These are phyloP conservation scores for Himalopsyche anomala DNA, from an alignment of 2,888 invertebrate genomes.

Conservation along the genomic window DNA sequence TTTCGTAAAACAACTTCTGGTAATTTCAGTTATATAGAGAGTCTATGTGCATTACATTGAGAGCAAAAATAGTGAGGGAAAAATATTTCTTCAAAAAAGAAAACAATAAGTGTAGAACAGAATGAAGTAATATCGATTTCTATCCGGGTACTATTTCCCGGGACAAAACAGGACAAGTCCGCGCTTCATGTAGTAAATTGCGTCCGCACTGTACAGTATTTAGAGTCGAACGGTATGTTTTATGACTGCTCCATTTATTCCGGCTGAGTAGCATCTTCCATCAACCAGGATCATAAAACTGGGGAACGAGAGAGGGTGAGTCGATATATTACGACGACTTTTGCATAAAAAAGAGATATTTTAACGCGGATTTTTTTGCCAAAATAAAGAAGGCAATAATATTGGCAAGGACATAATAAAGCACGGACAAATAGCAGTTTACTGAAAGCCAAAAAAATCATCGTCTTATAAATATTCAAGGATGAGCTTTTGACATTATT, in stretches of 20 bases:
- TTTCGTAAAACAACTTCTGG: too few species aligned
- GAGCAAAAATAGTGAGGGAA: neutral
- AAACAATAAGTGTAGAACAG: neutral
- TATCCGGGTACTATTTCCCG: neutral
- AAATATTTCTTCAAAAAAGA: neutral
- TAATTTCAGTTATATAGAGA: too few species aligned
- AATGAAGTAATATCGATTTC: neutral
- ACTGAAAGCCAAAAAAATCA: too few species aligned
- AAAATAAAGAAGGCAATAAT: slow-evolving; percentile 1
- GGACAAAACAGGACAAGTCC: slow-evolving; percentile 7
- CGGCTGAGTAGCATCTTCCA: slow-evolving; percentile 11
- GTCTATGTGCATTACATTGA: neutral
- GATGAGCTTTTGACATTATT: too few species aligned
- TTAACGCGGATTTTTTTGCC: slow-evolving; percentile 8
- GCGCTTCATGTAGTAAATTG: slow-evolving; percentile 3
- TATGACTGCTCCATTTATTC: slow-evolving; percentile 34
- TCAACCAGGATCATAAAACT: slow-evolving; percentile 10
- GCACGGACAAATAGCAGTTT: neutral
- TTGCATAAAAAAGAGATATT: slow-evolving; percentile 14
- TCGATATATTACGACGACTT: slow-evolving; percentile 19
- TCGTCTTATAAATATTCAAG: too few species aligned
- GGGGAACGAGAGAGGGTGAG: neutral
- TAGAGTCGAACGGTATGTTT: slow-evolving; percentile 16
- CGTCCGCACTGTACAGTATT: slow-evolving; percentile 11
- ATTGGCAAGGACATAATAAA: neutral